These are phyloP conservation scores for Ennomos erosarius DNA, from an alignment of 2,888 invertebrate genomes.

Conservation along the genomic window DNA sequence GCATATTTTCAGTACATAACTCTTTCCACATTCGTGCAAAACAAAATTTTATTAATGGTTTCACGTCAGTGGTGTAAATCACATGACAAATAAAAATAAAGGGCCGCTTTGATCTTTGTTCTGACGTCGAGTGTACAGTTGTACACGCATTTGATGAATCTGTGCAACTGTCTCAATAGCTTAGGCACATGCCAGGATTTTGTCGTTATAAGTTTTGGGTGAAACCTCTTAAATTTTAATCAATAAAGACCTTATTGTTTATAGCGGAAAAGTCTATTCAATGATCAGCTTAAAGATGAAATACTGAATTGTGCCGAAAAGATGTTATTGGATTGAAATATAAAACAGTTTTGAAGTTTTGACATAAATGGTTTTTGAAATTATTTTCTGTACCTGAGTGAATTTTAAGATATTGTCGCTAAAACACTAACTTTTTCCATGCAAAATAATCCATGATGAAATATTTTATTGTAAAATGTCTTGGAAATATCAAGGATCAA, in stretches of 20 bases:
- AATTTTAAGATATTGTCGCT: conserved; percentile 15
- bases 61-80: conserved; percentile 40
- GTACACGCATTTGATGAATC: conserved; percentile 27
- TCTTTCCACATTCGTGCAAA: conserved; percentile 40
- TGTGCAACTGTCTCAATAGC: conserved; percentile 7
- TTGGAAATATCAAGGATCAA: too few species aligned
- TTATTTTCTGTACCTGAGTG: conserved; percentile 19
- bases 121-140: conserved; percentile 19
- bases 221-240: background rate
- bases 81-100: conserved; percentile 33
- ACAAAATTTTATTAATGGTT: conserved; percentile 42
- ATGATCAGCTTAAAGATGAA: background rate
- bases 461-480: too few species aligned
- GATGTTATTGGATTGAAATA: conserved; percentile 21
- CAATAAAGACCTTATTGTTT: background rate
- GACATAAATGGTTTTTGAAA: conserved; percentile 30
- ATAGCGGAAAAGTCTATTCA: conserved; percentile 8
- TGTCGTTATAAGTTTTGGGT: conserved; percentile 2
- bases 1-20: conserved; percentile 35
- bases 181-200: background rate
- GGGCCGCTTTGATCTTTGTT: conserved; percentile 36
- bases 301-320: conserved; percentile 18
- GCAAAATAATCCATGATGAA: too few species aligned
- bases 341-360: conserved; percentile 23
- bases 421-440: background rate